A percentile compares a stretch with the other conserved stretches of the same genome.
phyloP scores from a whole-genome alignment of 2,113 vertebrate genomes.

The Porphyrio hochstetteri region DNA sequence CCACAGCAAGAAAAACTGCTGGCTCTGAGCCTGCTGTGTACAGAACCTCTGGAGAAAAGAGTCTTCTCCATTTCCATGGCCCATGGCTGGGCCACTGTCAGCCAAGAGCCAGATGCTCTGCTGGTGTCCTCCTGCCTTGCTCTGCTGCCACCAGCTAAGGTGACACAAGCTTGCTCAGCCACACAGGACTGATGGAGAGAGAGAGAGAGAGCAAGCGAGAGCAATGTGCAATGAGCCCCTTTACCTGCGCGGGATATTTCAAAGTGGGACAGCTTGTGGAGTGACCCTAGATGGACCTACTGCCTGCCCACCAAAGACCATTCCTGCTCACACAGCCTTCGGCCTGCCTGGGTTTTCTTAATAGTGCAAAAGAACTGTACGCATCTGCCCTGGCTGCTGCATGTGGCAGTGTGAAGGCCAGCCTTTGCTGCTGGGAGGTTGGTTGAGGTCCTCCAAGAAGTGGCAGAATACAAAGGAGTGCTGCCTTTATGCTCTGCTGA shows the following conservation, averaged over 20 bases:
- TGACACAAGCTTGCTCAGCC: neutral
- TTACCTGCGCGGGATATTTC: neutral
- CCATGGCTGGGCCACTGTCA: neutral
- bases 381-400: neutral
- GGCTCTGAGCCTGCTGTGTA: neutral
- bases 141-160: neutral
- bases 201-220: neutral
- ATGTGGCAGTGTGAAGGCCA: neutral
- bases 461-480: rapidly evolving
- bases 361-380: neutral
- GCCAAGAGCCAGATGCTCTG: neutral
- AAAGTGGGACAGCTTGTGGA: neutral
- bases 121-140: neutral
- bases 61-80: neutral
- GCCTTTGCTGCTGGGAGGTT: neutral
- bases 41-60: neutral
- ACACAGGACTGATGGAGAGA: neutral
- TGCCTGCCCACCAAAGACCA: neutral
- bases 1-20: neutral
- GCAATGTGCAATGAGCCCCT: neutral
- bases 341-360: neutral
- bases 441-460: neutral
- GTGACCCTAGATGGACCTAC: neutral
- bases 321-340: neutral
- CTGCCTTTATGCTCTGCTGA: neutral